Percentiles rank a stretch among this genome's conserved stretches.
phyloP scores from a whole-genome alignment of 2,113 vertebrate species.

The Ochotona princeps region DNA sequence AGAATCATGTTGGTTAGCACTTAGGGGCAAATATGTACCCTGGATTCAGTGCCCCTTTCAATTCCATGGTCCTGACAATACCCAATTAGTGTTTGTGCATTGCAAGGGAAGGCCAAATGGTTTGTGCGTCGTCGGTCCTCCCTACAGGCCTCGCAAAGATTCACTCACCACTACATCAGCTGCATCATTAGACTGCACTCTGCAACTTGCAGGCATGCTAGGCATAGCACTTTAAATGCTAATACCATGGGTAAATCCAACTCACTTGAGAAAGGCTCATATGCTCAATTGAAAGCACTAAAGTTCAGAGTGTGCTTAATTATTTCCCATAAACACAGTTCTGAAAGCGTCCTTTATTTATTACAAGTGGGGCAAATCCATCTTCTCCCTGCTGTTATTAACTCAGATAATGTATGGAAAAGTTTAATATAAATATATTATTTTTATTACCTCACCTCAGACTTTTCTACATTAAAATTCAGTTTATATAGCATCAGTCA shows the following conservation, averaged over 20 bases:
- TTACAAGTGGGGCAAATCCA: conserved; percentile 58
- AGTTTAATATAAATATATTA: background rate
- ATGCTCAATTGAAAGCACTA: conserved; percentile 51
- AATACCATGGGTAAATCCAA: conserved; percentile 48
- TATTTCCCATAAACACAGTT: conserved; percentile 56
- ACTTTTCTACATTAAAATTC: conserved; percentile 46
- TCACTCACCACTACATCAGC: conserved; percentile 11
- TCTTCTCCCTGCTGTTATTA: conserved; percentile 57
- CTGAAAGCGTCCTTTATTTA: conserved; percentile 52
- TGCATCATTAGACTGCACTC: conserved; percentile 38
- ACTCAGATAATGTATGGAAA: conserved; percentile 2
- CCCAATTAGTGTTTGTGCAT: conserved; percentile 42
- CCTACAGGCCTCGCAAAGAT: background rate
- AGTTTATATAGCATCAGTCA: conserved; percentile 1
- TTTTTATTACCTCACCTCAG: conserved; percentile 7
- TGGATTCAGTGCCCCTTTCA: conserved; percentile 29
- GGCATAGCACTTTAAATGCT: conserved; percentile 54
- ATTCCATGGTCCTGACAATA: background rate
- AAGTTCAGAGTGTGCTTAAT: conserved; percentile 42
- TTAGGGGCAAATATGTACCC: conserved; percentile 42
- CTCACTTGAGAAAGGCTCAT: conserved; percentile 45
- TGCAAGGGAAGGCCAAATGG: conserved; percentile 37
- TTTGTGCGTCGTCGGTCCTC: background rate
- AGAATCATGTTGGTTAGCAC: conserved; percentile 24
- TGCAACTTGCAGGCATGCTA: conserved; percentile 20